These are phyloP conservation scores for Phylloscopus collybita DNA, from an alignment of 2,797 vertebrate species.

Conservation along the genomic window DNA sequence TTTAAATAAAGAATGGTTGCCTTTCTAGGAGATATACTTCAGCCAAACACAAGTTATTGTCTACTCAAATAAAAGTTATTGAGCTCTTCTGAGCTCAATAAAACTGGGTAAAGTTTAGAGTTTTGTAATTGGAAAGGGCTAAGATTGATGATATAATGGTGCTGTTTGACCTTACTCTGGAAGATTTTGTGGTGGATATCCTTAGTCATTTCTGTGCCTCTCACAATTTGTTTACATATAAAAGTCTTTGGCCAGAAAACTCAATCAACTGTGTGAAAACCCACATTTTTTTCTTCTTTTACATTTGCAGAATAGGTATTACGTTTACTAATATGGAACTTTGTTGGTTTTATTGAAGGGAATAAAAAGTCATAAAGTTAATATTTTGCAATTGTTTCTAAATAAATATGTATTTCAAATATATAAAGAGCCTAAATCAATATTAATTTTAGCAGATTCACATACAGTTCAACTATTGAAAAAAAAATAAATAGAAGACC, in stretches of 20 bases:
- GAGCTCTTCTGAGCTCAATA: not conserved
- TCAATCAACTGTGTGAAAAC: not conserved
- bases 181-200: not conserved
- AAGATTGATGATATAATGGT: not conserved
- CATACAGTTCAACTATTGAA: not conserved
- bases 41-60: not conserved
- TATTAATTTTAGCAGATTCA: not conserved
- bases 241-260: not conserved
- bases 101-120: not conserved
- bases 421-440: not conserved
- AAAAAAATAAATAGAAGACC: not conserved
- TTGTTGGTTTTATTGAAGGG: not conserved
- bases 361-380: not conserved
- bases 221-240: not conserved
- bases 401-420: not conserved
- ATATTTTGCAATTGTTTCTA: not conserved
- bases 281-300: not conserved
- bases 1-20: conserved; percentile 10
- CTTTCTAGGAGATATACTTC: not conserved
- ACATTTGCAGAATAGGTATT: not conserved
- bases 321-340: not conserved
- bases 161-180: not conserved
- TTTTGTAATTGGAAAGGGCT: not conserved
- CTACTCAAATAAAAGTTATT: not conserved
- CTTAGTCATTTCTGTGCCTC: not conserved